Evolutionary conservation across 2,888 invertebrate genomes (phyloP), one percentile per base, ranked within the genome.

Genomic region (Brachypalpus laphriformis): DNA sequence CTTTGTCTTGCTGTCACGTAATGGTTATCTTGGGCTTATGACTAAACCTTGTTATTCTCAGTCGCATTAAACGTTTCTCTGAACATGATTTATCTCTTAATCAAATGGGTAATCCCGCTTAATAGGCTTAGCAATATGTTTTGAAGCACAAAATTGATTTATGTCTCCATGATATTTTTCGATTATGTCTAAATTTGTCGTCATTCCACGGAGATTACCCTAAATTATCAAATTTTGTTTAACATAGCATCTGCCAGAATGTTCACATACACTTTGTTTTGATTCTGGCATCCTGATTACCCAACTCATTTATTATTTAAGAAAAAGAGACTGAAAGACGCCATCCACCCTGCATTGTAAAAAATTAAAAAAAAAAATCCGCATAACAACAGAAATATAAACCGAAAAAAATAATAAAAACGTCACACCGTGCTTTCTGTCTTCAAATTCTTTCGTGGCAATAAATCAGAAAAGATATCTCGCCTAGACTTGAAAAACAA

Each of bases 401-500:
- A 59, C 59, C 42, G 40, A 16, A 63, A 47, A 31, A 31, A 16
- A 31, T 16, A 16, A 37, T n/a, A 22, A 11, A 37, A 37, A 66
- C 20, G 6, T 66, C 37, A 28, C 37, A 28, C 6, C 34, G 22
- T 20, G 56, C 7, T 14, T 47, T 47, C 31, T 51, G 3, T n/a
- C 18, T 8, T n/a, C n/a, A 6, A 49, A n/a, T 7, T 8, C 14
- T 31, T 18, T 28, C 11, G n/a, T 7, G 40, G 11, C 5, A 45
- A 57, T 71, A 57, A 59, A 71, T 57, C 57, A 71, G 2, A 71
- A 42, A 70, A 18, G 34, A 59, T 9, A 3, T 18, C 57, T 37
- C 14, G 49, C 28, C 57, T 59, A 71, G 59, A 57, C 71, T 57
- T 49, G 45, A 47, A 34, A 66, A 34, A 25, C 14, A 25, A 20